Base-by-base conservation (phyloP, 2,113 vertebrate genomes). In the Condylura cristata region DNA sequence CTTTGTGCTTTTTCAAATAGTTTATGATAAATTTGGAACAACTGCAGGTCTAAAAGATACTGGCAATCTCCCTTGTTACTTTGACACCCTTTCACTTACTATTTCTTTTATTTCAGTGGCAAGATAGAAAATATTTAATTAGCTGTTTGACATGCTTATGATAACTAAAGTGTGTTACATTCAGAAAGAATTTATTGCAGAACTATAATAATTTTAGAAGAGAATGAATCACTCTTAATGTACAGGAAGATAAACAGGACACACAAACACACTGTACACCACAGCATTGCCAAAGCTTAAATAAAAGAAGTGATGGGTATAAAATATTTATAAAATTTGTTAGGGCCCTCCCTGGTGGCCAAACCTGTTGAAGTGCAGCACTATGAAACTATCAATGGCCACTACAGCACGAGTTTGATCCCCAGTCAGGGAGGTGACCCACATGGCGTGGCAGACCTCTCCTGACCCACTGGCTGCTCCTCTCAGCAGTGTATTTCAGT, bases 61-160 rank as follows among this genome's bases (percentile, higher is more conserved):
- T 93, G 41, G n/a, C 60, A 78, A 70, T 60, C 2, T 3, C 86
- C 70, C 26, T 6, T 79, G 4, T 10, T 89, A 41, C n/a, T 51
- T 9, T 71, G 10, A 72, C 5, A 17, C 68, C 6, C 7, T 91
- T 91, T 41, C 22, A 58, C 30, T 20, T 24, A 44, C 32, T 70
- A 82, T 66, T 80, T 93, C 41, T 34, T 80, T 1, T 79, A 28
- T 79, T 53, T 79, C 2, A 37, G 8, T 18, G 68, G 5, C 5
- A 76, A 61, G 22, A 0, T 75, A 3, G 34, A 63, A 88, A 87
- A 79, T 26, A 93, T 84, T 92, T 87, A 58, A 83, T 94, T 90
- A 53, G 41, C 6, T 87, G 18, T 37, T 56, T 79, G 72, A 66
- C 20, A 94, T 53, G 3, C 6, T 86, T 61, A 32, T 87, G 63